A percentile compares a stretch with the other conserved stretches of the same genome.
These are phyloP conservation scores for Sinocyclocheilus rhinocerous DNA, from an alignment of 2,113 vertebrate genomes.

Conservation along the genomic window DNA sequence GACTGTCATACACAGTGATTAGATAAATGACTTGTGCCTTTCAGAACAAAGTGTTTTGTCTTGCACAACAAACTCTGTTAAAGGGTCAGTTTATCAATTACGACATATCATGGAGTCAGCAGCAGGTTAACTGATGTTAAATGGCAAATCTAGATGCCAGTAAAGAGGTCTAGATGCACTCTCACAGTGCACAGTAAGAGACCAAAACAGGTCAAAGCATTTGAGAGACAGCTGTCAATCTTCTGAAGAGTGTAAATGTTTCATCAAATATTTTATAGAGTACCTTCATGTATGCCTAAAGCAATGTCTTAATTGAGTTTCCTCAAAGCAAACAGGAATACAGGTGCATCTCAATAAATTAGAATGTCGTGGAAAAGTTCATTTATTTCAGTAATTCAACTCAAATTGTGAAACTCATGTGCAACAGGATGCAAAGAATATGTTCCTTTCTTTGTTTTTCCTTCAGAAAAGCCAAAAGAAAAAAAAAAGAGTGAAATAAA, in stretches of 20 bases:
- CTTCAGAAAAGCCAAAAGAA: conserved; percentile 40
- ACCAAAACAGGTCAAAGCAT: neutral
- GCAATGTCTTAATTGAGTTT: conserved; percentile 60
- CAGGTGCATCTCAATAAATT: too few species aligned
- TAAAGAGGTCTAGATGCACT: neutral
- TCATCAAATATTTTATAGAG: conserved; percentile 59
- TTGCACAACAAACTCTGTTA: neutral
- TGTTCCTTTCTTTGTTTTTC: conserved; percentile 43
- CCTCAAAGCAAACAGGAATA: conserved; percentile 62
- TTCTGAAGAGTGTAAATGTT: conserved; percentile 50
- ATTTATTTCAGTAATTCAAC: too few species aligned
- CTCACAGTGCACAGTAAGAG: neutral
- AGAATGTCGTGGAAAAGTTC: too few species aligned
- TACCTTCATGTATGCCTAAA: conserved; percentile 55
- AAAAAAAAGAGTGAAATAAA: conserved; percentile 42
- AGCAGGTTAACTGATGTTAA: neutral
- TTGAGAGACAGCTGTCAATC: neutral
- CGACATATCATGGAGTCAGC: neutral
- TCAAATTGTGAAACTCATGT: too few species aligned
- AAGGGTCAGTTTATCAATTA: neutral
- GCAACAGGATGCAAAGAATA: conserved; percentile 60
- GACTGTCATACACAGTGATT: neutral
- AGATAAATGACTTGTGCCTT: neutral
- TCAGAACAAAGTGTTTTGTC: neutral
- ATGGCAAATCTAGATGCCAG: neutral